Base-by-base conservation (phyloP, 37 sponge, comb jelly and placozoan species). In the Petrosia ficiformis region DNA sequence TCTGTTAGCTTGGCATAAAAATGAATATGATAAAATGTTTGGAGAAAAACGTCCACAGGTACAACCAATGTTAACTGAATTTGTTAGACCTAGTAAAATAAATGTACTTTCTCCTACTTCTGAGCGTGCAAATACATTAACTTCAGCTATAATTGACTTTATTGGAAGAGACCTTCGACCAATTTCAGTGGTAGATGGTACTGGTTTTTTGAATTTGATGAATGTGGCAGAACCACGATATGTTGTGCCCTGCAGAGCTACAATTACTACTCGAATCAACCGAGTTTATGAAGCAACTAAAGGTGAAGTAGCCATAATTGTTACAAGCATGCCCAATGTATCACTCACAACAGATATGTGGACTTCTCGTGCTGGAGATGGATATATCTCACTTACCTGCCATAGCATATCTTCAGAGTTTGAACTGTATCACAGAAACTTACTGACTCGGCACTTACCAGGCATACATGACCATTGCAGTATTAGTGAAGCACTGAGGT, bases 381-480 rank as follows among this genome's bases (percentile, higher is more conserved):
- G 37, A 5, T 68, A 33, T 39, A 42, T 71, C 43, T 71, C 72
- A 2, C 16, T 71, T 2, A 71, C 72, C 3, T 44, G n/a, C 4
- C 72, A 71, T 40, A 44, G 43, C 72, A 42, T 71, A 11, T 44
- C 72, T n/a, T 5, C 14, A 6, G n/a, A 8, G 6, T 65, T 77
- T 65, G 77, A 30, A 26, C 58, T 65, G 66, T 43, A 77, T 42
- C 77, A 77, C 43, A 65, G 34, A 30, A 65, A 38, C 67, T 54
- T 77, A 31, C 77, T 66, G 38, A 43, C 67, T 48, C 43, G 28
- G 34, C 52, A 3, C 43, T 65, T 67, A n/a, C 77, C 77, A 25
- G 77, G 77, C 41, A 39, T 35, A 25, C 77, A 77, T 42, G 40
- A 65, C 39, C 41, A 65, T 66, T 22, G 42, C 42, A 39, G 31